Conservation (phyloP, 2,888 invertebrate genomes). For the Willowsia nigromaculata region DNA sequence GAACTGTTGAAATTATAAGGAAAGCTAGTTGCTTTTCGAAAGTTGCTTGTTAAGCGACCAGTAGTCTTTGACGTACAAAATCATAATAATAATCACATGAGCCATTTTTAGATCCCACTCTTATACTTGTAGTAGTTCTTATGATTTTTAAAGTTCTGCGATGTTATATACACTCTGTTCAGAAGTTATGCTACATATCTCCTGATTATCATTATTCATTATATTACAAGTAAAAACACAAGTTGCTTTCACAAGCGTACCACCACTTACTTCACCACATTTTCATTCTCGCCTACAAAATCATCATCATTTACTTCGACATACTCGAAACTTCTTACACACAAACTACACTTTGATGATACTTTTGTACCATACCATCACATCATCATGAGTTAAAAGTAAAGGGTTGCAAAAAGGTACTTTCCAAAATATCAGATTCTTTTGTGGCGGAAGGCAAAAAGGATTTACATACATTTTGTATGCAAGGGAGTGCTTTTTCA, state of each 20-base stretch:
- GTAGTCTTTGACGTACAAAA: no score
- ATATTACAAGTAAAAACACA: not conserved
- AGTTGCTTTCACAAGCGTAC: not conserved
- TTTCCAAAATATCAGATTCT: conserved; percentile 11
- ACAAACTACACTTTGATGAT: not conserved
- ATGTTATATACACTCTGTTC: no score
- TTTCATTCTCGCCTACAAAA: not conserved
- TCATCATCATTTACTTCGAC: not conserved
- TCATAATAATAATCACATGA: no score
- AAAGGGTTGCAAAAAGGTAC: not conserved
- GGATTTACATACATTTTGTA: conserved; percentile 48
- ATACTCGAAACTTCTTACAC: not conserved
- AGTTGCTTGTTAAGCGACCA: no score
- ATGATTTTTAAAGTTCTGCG: no score
- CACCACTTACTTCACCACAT: no score
- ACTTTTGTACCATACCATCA: not conserved
- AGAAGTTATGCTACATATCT: no score
- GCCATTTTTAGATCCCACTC: no score
- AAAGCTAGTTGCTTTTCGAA: no score
- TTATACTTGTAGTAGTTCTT: no score
- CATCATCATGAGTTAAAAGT: not conserved
- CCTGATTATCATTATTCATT: not conserved
- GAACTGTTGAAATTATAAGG: no score
- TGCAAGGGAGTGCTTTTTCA: conserved; percentile 11
- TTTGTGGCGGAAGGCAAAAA: not conserved